Evolutionary conservation across 2,888 invertebrate genomes (phyloP).

Genomic region (Agrotis clavis): DNA sequence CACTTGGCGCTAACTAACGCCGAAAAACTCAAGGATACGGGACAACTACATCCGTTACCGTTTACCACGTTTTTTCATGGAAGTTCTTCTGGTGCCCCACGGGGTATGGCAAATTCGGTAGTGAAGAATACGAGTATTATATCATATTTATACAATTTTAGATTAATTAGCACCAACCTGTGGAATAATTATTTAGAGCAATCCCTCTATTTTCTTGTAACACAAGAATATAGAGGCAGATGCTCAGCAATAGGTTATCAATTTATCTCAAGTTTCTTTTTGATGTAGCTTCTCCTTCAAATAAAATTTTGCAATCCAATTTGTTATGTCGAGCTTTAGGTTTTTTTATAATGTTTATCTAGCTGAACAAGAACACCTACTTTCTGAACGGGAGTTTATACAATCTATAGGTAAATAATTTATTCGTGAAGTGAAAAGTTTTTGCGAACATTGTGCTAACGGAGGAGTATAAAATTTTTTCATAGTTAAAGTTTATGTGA

Average conservation of each 20-base stretch:
- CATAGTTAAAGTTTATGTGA: too few species aligned
- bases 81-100: constrained; percentile 44
- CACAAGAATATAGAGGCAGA: too few species aligned
- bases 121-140: not conserved
- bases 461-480: too few species aligned
- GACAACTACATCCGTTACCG: constrained; percentile 85
- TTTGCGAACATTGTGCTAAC: too few species aligned
- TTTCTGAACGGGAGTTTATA: too few species aligned
- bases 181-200: too few species aligned
- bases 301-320: not conserved
- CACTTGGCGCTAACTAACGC: constrained; percentile 85
- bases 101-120: constrained; percentile 31
- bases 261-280: not conserved
- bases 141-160: not conserved
- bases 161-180: not conserved
- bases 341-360: not conserved
- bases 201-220: too few species aligned
- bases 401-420: too few species aligned
- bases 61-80: constrained; percentile 80
- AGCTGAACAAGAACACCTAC: too few species aligned
- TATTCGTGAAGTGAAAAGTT: too few species aligned
- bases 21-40: constrained; percentile 82
- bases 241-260: too few species aligned
- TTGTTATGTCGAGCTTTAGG: not conserved
- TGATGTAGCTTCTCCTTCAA: not conserved